Conservation (phyloP, 2,888 invertebrate species). For the Trachelus stipa region DNA sequence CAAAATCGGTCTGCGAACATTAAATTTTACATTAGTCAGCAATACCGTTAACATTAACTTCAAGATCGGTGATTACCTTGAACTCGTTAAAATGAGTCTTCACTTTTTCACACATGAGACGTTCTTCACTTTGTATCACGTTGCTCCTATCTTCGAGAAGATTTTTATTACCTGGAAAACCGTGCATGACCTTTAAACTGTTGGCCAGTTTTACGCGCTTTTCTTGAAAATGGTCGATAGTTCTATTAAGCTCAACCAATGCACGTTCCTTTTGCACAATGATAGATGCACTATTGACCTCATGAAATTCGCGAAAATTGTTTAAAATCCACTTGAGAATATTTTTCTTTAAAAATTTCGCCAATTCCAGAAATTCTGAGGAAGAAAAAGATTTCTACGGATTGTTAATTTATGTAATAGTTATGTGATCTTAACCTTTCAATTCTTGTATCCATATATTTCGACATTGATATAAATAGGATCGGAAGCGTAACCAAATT, state of each 20-base stretch:
- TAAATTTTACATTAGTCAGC: background rate
- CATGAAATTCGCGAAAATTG: background rate
- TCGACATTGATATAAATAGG: constrained; percentile 27
- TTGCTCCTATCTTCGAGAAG: constrained; percentile 20
- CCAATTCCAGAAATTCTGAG: background rate
- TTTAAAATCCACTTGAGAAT: background rate
- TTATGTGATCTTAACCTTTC: constrained; percentile 15
- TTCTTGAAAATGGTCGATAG: constrained; percentile 15
- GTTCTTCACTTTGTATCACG: constrained; percentile 13
- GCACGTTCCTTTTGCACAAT: background rate
- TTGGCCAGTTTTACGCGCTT: constrained; percentile 21
- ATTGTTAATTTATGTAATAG: background rate
- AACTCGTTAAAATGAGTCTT: constrained; percentile 15
- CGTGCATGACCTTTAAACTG: constrained; percentile 19
- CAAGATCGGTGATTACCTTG: constrained; percentile 13
- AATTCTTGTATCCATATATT: constrained; percentile 28
- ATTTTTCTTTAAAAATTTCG: background rate
- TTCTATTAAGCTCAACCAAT: background rate
- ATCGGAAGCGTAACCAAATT: constrained; percentile 19
- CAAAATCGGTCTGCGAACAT: constrained; percentile 17
- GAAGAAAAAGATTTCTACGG: background rate
- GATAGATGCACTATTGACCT: background rate
- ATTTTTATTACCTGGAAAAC: constrained; percentile 24
- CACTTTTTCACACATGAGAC: constrained; percentile 18
- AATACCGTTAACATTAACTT: background rate